These are phyloP conservation scores for Alitta virens DNA, from an alignment of 2,888 invertebrate species.

Conservation along the genomic window DNA sequence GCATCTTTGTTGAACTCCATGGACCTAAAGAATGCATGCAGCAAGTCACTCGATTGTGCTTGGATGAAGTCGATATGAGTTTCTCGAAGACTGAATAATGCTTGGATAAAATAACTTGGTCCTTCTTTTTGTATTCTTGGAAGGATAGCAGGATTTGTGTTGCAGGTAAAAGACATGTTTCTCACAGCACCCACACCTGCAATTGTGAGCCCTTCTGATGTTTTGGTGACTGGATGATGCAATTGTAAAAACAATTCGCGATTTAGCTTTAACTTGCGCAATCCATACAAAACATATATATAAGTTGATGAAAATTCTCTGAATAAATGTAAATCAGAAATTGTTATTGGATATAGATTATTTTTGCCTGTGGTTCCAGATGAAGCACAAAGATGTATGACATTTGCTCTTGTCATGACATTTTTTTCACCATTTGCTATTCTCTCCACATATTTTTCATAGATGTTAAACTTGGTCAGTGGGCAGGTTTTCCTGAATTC, in stretches of 20 bases:
- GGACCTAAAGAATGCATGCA: neutral
- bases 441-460: neutral
- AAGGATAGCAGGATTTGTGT: neutral
- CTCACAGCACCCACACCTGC: neutral
- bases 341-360: neutral
- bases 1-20: neutral
- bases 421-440: neutral
- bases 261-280: neutral
- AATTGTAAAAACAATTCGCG: neutral
- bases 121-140: neutral
- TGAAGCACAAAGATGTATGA: neutral
- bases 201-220: neutral
- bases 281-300: neutral
- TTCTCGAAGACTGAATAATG: neutral
- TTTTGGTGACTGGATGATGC: neutral
- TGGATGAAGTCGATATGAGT: neutral
- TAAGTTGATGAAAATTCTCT: neutral
- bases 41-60: neutral
- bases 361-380: neutral
- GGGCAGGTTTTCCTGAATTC: neutral
- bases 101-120: neutral
- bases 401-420: slow-evolving; percentile 1
- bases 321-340: neutral
- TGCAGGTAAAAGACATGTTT: too few relatives aligned
- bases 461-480: neutral